Evolutionary conservation across 2,888 invertebrate genomes (phyloP).

Genomic region (Girardia tigrina): DNA sequence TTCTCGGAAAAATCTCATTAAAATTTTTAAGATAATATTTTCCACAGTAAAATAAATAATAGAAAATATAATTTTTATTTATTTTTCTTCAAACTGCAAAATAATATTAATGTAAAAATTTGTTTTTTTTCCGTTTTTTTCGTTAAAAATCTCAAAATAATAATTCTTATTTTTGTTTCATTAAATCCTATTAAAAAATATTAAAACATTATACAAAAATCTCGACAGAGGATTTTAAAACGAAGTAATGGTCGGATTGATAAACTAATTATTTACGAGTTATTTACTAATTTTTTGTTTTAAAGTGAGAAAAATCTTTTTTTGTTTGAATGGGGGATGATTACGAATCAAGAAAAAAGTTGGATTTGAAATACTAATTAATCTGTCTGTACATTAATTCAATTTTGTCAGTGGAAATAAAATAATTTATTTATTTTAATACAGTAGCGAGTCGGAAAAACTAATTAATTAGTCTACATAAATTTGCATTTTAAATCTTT

Average conservation of each 20-base stretch:
- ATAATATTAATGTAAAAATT: no score
- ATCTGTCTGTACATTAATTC: neutral
- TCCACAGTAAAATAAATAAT: no score
- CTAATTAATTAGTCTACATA: neutral
- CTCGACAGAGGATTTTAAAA: no score
- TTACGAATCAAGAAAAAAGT: neutral
- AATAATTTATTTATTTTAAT: neutral
- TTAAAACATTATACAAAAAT: no score
- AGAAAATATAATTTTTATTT: no score
- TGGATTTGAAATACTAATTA: neutral
- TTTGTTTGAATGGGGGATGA: neutral
- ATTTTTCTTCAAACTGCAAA: no score
- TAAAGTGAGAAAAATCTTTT: neutral
- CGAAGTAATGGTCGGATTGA: neutral
- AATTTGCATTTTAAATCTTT: neutral
- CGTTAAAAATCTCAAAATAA: no score
- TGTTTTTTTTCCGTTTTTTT: no score
- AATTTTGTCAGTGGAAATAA: neutral
- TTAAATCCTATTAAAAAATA: neutral
- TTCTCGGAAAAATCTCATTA: no score
- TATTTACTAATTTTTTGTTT: neutral
- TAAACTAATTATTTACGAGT: neutral
- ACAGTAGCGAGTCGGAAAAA: neutral
- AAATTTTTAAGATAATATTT: no score
- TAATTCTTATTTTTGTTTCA: no score